Evolutionary conservation across 2,113 vertebrate genomes (phyloP), one percentile per base, ranked within the genome.

Genomic region (Arizona elegans): DNA sequence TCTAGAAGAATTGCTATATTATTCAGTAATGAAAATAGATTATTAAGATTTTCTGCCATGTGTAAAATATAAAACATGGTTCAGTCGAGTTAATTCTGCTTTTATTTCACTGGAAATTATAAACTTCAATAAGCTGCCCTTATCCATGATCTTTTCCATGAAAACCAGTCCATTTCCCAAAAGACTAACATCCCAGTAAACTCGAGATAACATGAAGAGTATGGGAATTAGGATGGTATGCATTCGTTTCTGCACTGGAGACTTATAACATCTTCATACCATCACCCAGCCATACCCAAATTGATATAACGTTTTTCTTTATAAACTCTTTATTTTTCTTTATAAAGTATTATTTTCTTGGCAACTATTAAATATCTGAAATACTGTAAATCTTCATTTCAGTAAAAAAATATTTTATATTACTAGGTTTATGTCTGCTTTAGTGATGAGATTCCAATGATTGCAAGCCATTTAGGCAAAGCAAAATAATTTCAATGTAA

Each of bases 41-140:
- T 24, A n/a, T 1, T 86, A 47, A 23, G 3, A 47, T 86, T 26
- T 81, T 91, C 17, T 81, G 52, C n/a, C 19, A 55, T 58, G 47
- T 26, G 2, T 86, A 26, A 90, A 89, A 86, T 58, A 55, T 15
- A 89, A 29, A 55, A 85, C 1, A 13, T 56, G 52, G 53, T 56
- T 90, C 50, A 29, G 43, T 29, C 87, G 81, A 81, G 70, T 33
- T 19, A 8, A 81, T 81, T 81, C 70, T 81, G 70, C 70, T 81
- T 81, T 38, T 81, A 81, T 81, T 15, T 81, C n/a, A 81, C 33
- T 17, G 8, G 33, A 81, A 38, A 92, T 95, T 92, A 93, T 90
- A 85, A 75, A 94, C 50, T 65, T 89, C 87, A 94, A 15, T 70
- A 81, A 5, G 29, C 38, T 81, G 5, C 23, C 24, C 12, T 53